phyloP scores from a whole-genome alignment of 2,113 vertebrate species.

The Jacana jacana region DNA sequence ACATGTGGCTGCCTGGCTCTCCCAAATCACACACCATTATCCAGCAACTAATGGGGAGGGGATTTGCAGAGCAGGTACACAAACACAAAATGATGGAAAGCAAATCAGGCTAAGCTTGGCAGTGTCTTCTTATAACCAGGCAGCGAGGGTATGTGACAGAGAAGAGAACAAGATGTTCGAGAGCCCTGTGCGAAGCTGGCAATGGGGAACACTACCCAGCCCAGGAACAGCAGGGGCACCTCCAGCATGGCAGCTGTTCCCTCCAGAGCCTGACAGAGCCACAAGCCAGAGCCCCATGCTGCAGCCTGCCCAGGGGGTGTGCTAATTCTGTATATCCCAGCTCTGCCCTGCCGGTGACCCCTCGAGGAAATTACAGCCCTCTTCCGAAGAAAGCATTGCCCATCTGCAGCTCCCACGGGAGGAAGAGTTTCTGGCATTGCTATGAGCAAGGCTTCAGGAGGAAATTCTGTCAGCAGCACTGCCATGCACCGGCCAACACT shows the following conservation, averaged over 20 bases:
- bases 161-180: background rate
- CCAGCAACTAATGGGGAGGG: background rate
- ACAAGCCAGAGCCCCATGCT: background rate
- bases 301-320: background rate
- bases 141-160: fast-evolving
- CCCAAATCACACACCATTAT: fast-evolving
- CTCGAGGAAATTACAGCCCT: conserved; percentile 28
- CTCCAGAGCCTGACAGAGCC: background rate
- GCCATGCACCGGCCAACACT: conserved; percentile 20
- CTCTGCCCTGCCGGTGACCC: conserved; percentile 25
- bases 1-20: background rate
- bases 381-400: conserved; percentile 16
- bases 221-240: background rate
- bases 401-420: conserved; percentile 12
- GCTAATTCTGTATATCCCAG: background rate
- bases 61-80: background rate
- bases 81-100: background rate
- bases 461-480: conserved; percentile 27
- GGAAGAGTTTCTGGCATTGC: conserved; percentile 18
- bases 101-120: background rate
- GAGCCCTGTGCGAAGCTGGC: background rate
- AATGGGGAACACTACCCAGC: background rate
- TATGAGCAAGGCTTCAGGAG: background rate
- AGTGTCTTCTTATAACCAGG: background rate
- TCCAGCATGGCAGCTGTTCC: background rate